A percentile compares a stretch with the other conserved stretches of the same genome.
phyloP scores from a whole-genome alignment of 2,797 vertebrate species.

The Coilia nasus region DNA sequence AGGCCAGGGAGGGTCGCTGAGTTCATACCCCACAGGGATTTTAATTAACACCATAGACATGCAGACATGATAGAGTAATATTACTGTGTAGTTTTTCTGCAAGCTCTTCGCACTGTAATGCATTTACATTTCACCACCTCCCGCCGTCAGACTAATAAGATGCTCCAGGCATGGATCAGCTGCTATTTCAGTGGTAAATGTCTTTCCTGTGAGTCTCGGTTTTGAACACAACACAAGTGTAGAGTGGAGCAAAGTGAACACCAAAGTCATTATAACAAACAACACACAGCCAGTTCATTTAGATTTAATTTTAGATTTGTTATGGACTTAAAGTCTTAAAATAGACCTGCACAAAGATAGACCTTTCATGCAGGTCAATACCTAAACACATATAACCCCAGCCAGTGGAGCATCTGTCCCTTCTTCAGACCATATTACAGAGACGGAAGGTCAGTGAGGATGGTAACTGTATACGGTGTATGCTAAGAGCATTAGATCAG shows the following conservation, averaged over 20 bases:
- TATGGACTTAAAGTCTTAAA: not conserved
- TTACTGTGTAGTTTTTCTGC: constrained; percentile 36
- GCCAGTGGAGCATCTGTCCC: not conserved
- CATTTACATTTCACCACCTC: constrained; percentile 25
- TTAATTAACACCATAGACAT: constrained; percentile 67
- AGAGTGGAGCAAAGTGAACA: not conserved
- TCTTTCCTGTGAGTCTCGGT: not conserved
- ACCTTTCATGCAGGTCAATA: not conserved
- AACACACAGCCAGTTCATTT: not conserved
- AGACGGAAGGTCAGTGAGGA: not conserved
- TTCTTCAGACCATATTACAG: not conserved
- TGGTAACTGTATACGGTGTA: not conserved
- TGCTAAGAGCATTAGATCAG: not conserved
- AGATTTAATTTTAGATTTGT: not conserved
- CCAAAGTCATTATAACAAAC: not conserved
- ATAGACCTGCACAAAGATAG: too few species aligned
- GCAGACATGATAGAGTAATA: constrained; percentile 56
- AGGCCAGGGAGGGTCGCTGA: constrained; percentile 49
- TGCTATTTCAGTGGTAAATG: constrained; percentile 23
- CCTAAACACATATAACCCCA: not conserved
- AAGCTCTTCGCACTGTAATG: constrained; percentile 22
- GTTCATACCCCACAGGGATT: constrained; percentile 51
- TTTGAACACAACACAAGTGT: not conserved
- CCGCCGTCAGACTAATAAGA: constrained; percentile 43
- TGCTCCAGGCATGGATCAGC: constrained; percentile 36